These are phyloP conservation scores for Leptodactylus fallax DNA, from an alignment of 2,797 vertebrate genomes.

Conservation along the genomic window DNA sequence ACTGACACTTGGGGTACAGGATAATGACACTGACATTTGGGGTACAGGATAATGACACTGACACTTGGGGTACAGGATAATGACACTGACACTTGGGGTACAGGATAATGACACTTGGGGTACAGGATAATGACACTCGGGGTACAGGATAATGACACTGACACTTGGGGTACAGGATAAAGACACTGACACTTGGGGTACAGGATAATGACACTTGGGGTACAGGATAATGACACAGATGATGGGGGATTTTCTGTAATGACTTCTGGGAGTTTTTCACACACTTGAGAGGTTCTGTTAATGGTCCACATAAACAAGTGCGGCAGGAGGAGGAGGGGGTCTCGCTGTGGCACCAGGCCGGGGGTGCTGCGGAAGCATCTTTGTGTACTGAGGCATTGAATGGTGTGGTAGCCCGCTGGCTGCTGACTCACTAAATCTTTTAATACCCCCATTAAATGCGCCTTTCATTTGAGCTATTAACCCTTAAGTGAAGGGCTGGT, in stretches of 20 bases:
- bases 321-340: background rate
- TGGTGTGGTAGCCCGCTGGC: background rate
- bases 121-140: no score
- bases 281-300: background rate
- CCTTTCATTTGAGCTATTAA: slow-evolving; percentile 6
- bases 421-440: slow-evolving; percentile 49
- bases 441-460: slow-evolving; percentile 49
- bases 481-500: background rate
- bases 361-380: slow-evolving; percentile 16
- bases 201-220: no score
- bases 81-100: no score
- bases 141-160: no score
- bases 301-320: background rate
- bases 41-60: background rate
- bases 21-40: background rate
- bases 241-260: background rate
- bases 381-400: slow-evolving; percentile 20
- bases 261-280: background rate
- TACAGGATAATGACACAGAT: no score
- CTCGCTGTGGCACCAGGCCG: background rate
- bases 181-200: no score
- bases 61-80: no score
- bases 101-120: no score
- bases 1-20: background rate
- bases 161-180: no score